These are phyloP conservation scores for Poeciliopsis prolifica DNA, from an alignment of 2,113 vertebrate species.

Conservation along the genomic window DNA sequence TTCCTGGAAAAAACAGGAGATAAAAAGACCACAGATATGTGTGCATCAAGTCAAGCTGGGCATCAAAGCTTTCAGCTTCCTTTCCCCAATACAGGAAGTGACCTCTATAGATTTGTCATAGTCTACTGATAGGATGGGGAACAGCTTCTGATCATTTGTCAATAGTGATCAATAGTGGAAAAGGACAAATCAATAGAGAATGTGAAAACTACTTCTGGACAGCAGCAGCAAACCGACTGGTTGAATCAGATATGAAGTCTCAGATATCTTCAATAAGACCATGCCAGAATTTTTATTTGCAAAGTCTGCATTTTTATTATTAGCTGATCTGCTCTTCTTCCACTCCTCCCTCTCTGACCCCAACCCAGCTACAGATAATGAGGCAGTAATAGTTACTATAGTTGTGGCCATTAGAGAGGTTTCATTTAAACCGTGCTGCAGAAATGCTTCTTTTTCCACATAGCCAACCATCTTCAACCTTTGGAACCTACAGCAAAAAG, in stretches of 20 bases:
- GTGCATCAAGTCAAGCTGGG: not conserved
- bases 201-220: not conserved
- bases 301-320: not conserved
- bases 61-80: conserved; percentile 3
- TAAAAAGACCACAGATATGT: not conserved
- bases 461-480: not conserved
- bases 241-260: not conserved
- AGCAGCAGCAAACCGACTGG: not conserved
- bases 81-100: conserved; percentile 29
- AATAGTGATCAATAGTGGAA: conserved; percentile 39
- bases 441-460: too few species aligned
- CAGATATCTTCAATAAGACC: not conserved
- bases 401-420: not conserved
- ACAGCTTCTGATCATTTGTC: conserved; percentile 25
- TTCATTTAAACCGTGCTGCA: not conserved
- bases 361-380: not conserved
- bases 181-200: conserved; percentile 26
- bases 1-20: not conserved
- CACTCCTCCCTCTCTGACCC: not conserved
- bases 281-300: not conserved
- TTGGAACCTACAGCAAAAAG: not conserved
- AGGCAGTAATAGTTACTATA: not conserved
- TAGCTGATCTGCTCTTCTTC: not conserved
- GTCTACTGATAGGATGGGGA: not conserved
- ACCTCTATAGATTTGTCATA: conserved; percentile 7